Evolutionary conservation across 2,797 vertebrate species (phyloP).

Genomic region (Acrossocheilus fasciatus): DNA sequence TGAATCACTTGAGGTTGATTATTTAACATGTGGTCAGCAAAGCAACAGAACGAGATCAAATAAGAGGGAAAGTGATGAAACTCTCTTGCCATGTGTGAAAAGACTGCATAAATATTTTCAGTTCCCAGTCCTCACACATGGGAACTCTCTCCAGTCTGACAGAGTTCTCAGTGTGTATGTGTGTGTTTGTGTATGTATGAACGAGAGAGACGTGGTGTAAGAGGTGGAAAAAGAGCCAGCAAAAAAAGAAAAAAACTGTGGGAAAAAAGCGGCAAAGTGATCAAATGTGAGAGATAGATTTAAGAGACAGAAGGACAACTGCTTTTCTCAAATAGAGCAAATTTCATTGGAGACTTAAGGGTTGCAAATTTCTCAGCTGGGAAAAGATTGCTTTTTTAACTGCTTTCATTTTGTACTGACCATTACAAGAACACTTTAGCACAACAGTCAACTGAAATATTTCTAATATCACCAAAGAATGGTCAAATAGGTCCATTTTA

Average conservation of each 20-base stretch:
- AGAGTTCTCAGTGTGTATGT: constrained; percentile 1
- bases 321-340: background rate
- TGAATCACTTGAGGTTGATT: constrained; percentile 12
- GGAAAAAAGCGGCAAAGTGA: background rate
- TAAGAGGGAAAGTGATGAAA: constrained; percentile 47
- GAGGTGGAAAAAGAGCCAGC: background rate
- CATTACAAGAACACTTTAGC: too few species aligned
- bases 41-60: constrained; percentile 17
- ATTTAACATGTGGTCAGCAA: background rate
- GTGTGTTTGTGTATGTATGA: constrained; percentile 4
- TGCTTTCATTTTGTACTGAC: background rate
- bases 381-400: background rate
- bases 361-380: background rate
- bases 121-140: constrained; percentile 28
- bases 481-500: background rate
- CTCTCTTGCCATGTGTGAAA: constrained; percentile 34
- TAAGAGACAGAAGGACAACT: constrained; percentile 1
- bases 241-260: background rate
- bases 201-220: background rate
- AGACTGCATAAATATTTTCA: constrained; percentile 43
- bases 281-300: constrained; percentile 4
- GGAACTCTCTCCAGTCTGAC: background rate
- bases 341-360: background rate
- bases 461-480: background rate
- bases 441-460: background rate